Evolutionary conservation across 2,888 invertebrate species (phyloP), one percentile per base, ranked within the genome.

Genomic region (Trachelus tabidus): DNA sequence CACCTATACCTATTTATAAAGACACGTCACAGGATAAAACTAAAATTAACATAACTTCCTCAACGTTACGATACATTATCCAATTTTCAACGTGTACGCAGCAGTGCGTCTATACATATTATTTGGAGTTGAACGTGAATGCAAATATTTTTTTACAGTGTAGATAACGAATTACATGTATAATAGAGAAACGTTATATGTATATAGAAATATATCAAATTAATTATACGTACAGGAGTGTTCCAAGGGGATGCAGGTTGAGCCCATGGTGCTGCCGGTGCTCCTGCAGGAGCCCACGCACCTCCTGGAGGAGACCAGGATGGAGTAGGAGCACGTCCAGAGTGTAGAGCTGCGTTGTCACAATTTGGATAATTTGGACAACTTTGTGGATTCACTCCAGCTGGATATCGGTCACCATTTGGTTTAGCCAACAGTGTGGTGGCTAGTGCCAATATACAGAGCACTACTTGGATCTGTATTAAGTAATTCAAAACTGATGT

Each of bases 331-430:
- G 78, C 78, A 30, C 11, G 23, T n/a, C 71, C 56, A 12, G 75
- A 69, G 78, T 78, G 78, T 34, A 78, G 73, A 34, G 76, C 78
- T 30, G 78, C 78, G 35, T 78, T 78, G 23, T 78, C 78, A 34
- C 78, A 76, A 31, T 75, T 75, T 11, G 78, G 78, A 68, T 73
- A 78, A 31, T 78, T 78, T 12, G 78, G 78, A 35, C 78, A 78
- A 68, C 75, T 75, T 34, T 34, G 69, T 30, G 78, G 78, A 76
- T 78, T 69, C 34, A 78, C 75, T 34, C 78, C 78, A 31, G 78
- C 78, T 30, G 78, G 78, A 34, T 78, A 78, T 56, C 68, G 76
- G 33, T 34, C 73, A 31, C 56, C 56, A 23, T 56, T 56, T 56
- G 56, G 56, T 23, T 6, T 9, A 56, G 56, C 56, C 23, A 23